Evolutionary conservation across 2,797 vertebrate species (phyloP).

Genomic region (Artibeus lituratus): DNA sequence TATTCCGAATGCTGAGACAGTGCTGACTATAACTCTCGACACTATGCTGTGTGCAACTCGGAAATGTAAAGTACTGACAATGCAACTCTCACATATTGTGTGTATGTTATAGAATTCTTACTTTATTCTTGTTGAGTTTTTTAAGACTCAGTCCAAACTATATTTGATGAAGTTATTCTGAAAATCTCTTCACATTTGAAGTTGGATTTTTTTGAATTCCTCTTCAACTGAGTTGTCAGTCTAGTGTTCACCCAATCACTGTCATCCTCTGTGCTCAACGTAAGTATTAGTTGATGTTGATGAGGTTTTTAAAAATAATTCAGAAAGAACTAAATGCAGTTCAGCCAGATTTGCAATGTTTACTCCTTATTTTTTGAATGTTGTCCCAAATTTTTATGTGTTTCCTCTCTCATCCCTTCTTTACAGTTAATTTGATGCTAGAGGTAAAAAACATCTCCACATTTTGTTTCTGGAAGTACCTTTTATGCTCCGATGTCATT

Average conservation of each 20-base stretch:
- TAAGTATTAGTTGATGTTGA: background rate
- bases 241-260: background rate
- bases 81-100: background rate
- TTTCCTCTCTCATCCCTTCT: background rate
- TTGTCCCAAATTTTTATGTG: background rate
- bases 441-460: background rate
- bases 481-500: background rate
- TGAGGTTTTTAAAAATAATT: background rate
- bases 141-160: background rate
- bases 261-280: background rate
- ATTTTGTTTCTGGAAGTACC: background rate
- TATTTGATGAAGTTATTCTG: background rate
- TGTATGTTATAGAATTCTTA: background rate
- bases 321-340: background rate
- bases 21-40: no score
- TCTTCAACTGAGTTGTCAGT: background rate
- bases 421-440: background rate
- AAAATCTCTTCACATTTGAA: background rate
- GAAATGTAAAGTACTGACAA: background rate
- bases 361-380: background rate
- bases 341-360: background rate
- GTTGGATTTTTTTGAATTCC: background rate
- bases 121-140: background rate
- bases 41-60: background rate
- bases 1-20: background rate